Evolutionary conservation across 2,113 vertebrate species (phyloP).

Genomic region (Panthera tigris): DNA sequence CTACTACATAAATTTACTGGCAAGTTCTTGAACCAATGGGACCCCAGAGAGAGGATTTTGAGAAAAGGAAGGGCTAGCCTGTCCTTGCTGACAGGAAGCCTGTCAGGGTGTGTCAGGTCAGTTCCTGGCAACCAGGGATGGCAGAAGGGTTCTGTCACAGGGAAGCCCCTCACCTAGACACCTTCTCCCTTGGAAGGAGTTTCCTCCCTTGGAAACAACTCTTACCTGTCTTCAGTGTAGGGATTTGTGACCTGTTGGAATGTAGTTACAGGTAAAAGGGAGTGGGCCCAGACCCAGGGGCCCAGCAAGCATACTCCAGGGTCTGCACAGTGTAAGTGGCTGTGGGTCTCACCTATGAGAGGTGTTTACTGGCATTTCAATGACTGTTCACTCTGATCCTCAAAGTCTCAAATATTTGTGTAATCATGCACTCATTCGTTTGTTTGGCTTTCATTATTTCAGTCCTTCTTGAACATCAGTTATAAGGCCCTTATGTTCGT

Average conservation of each 20-base stretch:
- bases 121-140: background rate
- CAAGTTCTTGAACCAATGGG: background rate
- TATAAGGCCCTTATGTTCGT: background rate
- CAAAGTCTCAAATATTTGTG: background rate
- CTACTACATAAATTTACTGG: background rate
- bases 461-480: background rate
- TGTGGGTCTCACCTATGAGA: rapidly evolving
- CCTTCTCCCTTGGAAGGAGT: background rate
- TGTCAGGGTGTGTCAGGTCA: rapidly evolving
- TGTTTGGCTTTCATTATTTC: background rate
- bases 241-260: background rate
- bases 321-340: no score
- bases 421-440: background rate
- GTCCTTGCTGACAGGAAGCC: background rate
- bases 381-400: background rate
- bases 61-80: background rate
- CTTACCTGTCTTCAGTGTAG: background rate
- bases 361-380: no score
- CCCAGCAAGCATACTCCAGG: no score
- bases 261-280: background rate
- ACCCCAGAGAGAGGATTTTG: background rate
- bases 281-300: background rate
- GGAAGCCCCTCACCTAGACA: background rate
- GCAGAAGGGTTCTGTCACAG: background rate
- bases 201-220: background rate